phyloP scores from a whole-genome alignment of 2,113 vertebrate genomes.

The Poeciliopsis prolifica region DNA sequence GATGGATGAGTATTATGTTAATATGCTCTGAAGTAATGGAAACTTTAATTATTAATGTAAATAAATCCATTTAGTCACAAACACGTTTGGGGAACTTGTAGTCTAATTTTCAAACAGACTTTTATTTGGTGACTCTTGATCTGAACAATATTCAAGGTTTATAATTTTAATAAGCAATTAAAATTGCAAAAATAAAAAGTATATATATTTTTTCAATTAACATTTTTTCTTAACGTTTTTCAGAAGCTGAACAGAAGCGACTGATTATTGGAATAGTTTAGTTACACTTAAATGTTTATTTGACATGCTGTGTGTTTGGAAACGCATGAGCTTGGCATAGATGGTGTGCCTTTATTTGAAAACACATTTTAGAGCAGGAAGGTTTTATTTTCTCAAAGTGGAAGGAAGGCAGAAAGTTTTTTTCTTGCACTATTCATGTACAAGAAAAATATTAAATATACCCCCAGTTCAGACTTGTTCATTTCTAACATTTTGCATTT shows the following conservation, averaged over 20 bases:
- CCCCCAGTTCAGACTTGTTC: not conserved
- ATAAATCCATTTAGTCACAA: slow-evolving; percentile 28
- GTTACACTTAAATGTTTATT: not conserved
- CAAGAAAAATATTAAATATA: not conserved
- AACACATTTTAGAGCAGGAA: not conserved
- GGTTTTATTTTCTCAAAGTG: not conserved
- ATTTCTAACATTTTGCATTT: not conserved
- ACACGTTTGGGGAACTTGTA: not conserved
- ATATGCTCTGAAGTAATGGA: slow-evolving; percentile 41
- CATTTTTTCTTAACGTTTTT: not conserved
- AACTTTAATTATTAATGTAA: slow-evolving; percentile 28
- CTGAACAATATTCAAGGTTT: not conserved
- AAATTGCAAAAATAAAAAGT: not conserved
- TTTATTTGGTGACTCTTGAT: not conserved
- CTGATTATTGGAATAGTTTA: not conserved
- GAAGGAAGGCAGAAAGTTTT: not conserved
- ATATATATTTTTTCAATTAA: not conserved
- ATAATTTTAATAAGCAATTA: not conserved
- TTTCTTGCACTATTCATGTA: not conserved
- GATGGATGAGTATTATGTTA: slow-evolving; percentile 10
- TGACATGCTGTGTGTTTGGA: too few relatives aligned
- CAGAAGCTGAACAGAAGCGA: not conserved
- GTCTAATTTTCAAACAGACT: slow-evolving; percentile 1
- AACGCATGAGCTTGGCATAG: too few relatives aligned
- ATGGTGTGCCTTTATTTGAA: not conserved